Base-by-base conservation (phyloP, 2,797 vertebrate genomes). In the Leptatherina wallacei region DNA sequence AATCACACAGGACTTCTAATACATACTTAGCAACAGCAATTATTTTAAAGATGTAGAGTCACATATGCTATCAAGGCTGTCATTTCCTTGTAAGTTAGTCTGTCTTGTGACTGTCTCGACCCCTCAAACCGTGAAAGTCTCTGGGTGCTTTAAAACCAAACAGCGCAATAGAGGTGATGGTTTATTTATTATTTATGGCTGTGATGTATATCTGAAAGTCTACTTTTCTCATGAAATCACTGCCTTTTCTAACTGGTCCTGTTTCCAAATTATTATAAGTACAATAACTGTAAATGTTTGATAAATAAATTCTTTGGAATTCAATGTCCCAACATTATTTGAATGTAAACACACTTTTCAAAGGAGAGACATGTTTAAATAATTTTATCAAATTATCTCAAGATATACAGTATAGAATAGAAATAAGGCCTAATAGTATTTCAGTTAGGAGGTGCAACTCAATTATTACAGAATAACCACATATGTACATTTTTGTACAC, bases 131-230 rank as follows among this genome's bases (percentile, higher is more conserved):
- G 42, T 20, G 44, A 6, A 18, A 9, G 30, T 61, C n/a, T 59
- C 9, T n/a, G 10, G 38, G 27, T 36, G 27, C 20, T 65, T 69
- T 6, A 35, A 58, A 68, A 35, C 6, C 3, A 24, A 70, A 42
- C 14, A 33, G 1, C 22, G 32, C 11, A 52, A 32, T 49, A 47
- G 27, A 60, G 35, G 14, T 13, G 36, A 32, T 14, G 20, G 40
- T 40, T 12, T 49, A 65, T 13, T 49, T 27, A 51, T 7, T 32
- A 42, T 38, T 32, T 4, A 47, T 57, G 8, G 32, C 27, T 38
- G 20, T 27, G 4, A 65, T 22, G 6, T 63, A 29, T 8, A 64
- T 59, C 10, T 57, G 3, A 68, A 74, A 47, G n/a, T 1, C 63
- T 1, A 51, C 22, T 30, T 32, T 24, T 64, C 18, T 33, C 47